Conservation (phyloP, 2,888 invertebrate genomes). For the Agrotis exclamationis region DNA sequence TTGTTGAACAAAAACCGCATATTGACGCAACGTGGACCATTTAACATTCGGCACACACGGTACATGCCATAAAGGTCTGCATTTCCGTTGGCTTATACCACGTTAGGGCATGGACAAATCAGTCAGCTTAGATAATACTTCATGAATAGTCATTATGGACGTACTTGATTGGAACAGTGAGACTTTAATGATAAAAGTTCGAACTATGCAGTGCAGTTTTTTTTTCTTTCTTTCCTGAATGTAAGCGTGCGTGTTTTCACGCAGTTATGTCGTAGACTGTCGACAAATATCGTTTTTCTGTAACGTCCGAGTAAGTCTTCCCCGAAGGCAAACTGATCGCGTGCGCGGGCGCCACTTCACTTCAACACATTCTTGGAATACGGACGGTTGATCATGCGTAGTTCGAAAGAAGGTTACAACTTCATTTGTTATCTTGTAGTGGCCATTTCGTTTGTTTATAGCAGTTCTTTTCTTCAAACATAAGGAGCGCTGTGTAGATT, state of each 20-base stretch:
- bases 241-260: constrained; percentile 54
- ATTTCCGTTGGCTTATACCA: constrained; percentile 82
- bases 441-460: constrained; percentile 21
- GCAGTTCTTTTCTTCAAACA: constrained; percentile 10
- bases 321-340: constrained; percentile 75
- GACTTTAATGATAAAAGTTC: constrained; percentile 38
- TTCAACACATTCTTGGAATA: constrained; percentile 71
- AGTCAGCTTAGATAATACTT: constrained; percentile 80
- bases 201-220: constrained; percentile 17
- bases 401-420: constrained; percentile 53
- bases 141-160: constrained; percentile 76
- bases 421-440: constrained; percentile 30
- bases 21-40: constrained; percentile 77
- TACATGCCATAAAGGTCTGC: constrained; percentile 80
- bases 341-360: constrained; percentile 67
- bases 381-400: constrained; percentile 53
- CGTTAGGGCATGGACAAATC: constrained; percentile 82
- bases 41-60: constrained; percentile 79
- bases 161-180: constrained; percentile 25
- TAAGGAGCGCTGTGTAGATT: constrained; percentile 11
- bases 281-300: constrained; percentile 67
- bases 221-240: constrained; percentile 42
- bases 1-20: constrained; percentile 57
- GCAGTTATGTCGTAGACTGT: constrained; percentile 48
- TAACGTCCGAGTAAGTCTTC: constrained; percentile 66